Percentiles rank a stretch among this genome's conserved stretches.
phyloP scores from a whole-genome alignment of 1,140 invertebrate species.

The Diachasma alloeum region DNA sequence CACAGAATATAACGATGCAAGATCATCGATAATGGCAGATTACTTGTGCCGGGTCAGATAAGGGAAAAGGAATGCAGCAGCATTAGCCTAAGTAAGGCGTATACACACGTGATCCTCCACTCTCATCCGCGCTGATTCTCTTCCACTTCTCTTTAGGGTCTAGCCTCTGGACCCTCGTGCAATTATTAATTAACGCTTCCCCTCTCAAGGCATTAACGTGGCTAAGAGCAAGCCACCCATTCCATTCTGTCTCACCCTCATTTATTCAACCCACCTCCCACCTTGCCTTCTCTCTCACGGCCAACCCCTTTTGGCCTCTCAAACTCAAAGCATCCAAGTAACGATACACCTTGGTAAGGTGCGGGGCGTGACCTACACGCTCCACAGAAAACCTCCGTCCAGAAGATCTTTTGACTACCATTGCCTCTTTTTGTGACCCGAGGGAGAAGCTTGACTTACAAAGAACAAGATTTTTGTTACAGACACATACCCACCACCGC shows the following conservation, averaged over 20 bases:
- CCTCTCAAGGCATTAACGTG: slow-evolving; percentile 59
- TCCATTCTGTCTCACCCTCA: slow-evolving; percentile 41
- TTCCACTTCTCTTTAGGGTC: slow-evolving; percentile 39
- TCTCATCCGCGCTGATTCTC: slow-evolving; percentile 23
- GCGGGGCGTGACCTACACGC: background rate
- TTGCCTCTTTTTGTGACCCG: background rate
- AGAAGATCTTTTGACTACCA: background rate
- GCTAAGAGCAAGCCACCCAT: slow-evolving; percentile 57
- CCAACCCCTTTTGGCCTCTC: slow-evolving; percentile 44
- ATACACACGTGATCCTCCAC: slow-evolving; percentile 36
- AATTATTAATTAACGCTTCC: slow-evolving; percentile 65
- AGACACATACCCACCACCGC: background rate
- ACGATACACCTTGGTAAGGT: slow-evolving; percentile 29
- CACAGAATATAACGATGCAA: too few species aligned
- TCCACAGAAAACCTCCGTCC: background rate
- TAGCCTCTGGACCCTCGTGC: slow-evolving; percentile 50
- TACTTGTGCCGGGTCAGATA: too few species aligned
- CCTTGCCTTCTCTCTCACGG: slow-evolving; percentile 36
- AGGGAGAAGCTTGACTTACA: slow-evolving; percentile 49
- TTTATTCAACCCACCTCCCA: slow-evolving; percentile 39
- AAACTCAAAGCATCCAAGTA: slow-evolving; percentile 51
- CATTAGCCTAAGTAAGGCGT: background rate
- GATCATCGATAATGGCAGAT: too few species aligned
- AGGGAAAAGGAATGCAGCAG: background rate
- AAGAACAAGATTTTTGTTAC: slow-evolving; percentile 27